phyloP scores from a whole-genome alignment of 1,140 invertebrate genomes.

The Zaprionus inermis region DNA sequence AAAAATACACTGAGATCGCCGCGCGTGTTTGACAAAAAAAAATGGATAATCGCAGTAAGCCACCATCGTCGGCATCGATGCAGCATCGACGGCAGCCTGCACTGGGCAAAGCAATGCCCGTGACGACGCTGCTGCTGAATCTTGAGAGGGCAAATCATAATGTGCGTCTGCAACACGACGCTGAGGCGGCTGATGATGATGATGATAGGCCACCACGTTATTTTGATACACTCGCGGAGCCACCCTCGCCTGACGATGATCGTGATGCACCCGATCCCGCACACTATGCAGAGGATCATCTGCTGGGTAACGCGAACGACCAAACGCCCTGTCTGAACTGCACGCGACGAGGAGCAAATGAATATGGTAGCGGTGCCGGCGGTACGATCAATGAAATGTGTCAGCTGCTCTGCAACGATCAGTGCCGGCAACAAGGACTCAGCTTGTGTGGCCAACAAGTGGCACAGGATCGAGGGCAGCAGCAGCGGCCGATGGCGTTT shows the following conservation, averaged over 20 bases:
- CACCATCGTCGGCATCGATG: too few species aligned
- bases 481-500: slow-evolving; percentile 79
- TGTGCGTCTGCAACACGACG: slow-evolving; percentile 7
- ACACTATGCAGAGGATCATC: slow-evolving; percentile 21
- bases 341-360: slow-evolving; percentile 32
- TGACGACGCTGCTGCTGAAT: slow-evolving; percentile 73
- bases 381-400: slow-evolving; percentile 77
- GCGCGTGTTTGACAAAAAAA: background rate
- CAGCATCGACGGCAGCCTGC: slow-evolving; percentile 73
- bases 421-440: slow-evolving; percentile 64
- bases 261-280: slow-evolving; percentile 19
- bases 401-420: slow-evolving; percentile 63
- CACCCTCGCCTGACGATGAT: slow-evolving; percentile 52
- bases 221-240: slow-evolving; percentile 55
- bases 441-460: slow-evolving; percentile 56
- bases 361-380: slow-evolving; percentile 22
- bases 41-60: slow-evolving; percentile 54
- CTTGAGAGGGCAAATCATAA: slow-evolving; percentile 34
- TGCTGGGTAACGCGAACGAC: slow-evolving; percentile 40
- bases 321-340: slow-evolving; percentile 67
- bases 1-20: slow-evolving; percentile 5
- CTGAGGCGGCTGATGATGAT: background rate
- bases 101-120: slow-evolving; percentile 81
- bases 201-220: slow-evolving; percentile 70
- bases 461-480: slow-evolving; percentile 27